Conservation (phyloP, 2,113 vertebrate species). For the Leptobrachium ailaonicum region DNA sequence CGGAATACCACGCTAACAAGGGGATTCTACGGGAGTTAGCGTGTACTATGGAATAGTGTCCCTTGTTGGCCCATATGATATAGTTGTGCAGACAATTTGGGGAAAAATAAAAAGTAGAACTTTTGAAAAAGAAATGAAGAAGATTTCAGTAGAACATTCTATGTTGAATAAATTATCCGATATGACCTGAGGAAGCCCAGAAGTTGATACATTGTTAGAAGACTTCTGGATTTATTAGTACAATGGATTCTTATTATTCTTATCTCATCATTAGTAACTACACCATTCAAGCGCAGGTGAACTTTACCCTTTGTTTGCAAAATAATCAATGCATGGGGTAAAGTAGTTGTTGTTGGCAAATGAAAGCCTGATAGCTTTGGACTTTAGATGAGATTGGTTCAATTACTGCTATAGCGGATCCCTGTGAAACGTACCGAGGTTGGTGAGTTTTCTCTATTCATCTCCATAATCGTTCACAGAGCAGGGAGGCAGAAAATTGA, state of each 20-base stretch:
- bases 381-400: constrained; percentile 13
- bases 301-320: constrained; percentile 19
- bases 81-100: too few relatives aligned
- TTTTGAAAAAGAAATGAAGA: too few relatives aligned
- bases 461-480: constrained; percentile 33
- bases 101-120: too few relatives aligned
- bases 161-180: too few relatives aligned
- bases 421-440: constrained; percentile 15
- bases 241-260: background rate
- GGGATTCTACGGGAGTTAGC: too few relatives aligned
- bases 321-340: constrained; percentile 16
- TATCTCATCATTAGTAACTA: background rate
- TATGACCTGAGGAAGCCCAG: too few relatives aligned
- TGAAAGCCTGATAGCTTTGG: background rate
- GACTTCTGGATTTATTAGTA: too few relatives aligned
- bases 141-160: too few relatives aligned
- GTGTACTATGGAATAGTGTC: too few relatives aligned
- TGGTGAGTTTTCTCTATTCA: constrained; percentile 9
- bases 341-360: background rate
- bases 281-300: background rate
- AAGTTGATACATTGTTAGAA: too few relatives aligned
- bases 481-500: constrained; percentile 42
- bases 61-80: too few relatives aligned
- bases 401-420: constrained; percentile 13
- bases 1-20: too few relatives aligned